These are phyloP conservation scores for Pseudopipra pipra DNA, from an alignment of 2,113 vertebrate species.

Conservation along the genomic window DNA sequence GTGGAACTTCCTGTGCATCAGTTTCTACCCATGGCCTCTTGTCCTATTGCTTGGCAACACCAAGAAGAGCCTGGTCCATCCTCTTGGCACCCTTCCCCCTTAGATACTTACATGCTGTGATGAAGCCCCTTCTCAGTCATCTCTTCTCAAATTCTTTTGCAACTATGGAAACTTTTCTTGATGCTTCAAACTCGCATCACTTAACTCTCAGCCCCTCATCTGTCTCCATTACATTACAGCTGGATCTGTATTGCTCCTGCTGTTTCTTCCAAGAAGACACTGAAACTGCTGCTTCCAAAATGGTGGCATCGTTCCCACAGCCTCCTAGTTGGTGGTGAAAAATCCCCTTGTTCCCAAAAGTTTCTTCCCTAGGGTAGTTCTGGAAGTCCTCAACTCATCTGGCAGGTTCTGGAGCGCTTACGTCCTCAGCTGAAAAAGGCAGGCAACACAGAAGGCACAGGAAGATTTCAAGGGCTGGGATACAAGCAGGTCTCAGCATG, in stretches of 20 bases:
- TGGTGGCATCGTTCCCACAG: fast-evolving
- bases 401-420: not conserved
- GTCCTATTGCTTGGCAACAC: not conserved
- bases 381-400: not conserved
- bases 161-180: not conserved
- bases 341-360: not conserved
- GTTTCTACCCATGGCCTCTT: not conserved
- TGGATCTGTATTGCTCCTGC: not conserved
- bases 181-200: not conserved
- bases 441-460: not conserved
- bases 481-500: not conserved
- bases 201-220: not conserved
- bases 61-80: not conserved
- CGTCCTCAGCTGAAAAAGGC: not conserved
- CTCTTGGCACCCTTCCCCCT: not conserved
- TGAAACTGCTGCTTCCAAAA: not conserved
- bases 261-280: not conserved
- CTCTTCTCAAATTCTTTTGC: not conserved
- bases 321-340: fast-evolving
- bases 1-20: too few relatives aligned
- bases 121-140: not conserved
- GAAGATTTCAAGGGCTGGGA: not conserved
- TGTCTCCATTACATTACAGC: not conserved
- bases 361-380: not conserved
- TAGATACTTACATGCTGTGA: not conserved